Evolutionary conservation across 2,113 vertebrate species (phyloP), one percentile per base, ranked within the genome.

Genomic region (Mirounga angustirostris): DNA sequence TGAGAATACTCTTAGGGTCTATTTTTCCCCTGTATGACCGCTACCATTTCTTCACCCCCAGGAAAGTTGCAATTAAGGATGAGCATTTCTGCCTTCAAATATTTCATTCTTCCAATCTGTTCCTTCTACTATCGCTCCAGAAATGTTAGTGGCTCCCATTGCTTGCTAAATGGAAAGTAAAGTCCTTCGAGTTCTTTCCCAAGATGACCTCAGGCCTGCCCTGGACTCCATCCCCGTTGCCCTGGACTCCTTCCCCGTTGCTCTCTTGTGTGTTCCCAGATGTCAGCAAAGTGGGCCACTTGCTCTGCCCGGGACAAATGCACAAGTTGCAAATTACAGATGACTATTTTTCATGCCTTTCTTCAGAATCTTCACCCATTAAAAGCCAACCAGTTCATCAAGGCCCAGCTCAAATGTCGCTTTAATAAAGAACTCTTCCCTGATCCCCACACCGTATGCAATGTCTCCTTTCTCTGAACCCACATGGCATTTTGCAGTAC

Each of bases 161-260:
- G 11, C 46, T 54, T 21, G 28, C 5, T 65, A 80, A 80, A 22
- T 43, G 67, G 63, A 43, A 50, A 79, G 59, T 80, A 21, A 83
- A 92, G 24, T 24, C 74, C 46, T 69, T 11, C 4, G 2, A 65
- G n/a, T 26, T 26, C 79, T 54, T 43, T 76, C 80, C 83, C 40
- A 74, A 30, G 21, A n/a, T 76, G 88, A 43, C 18, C 21, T 86
- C 43, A 15, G 69, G 52, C 50, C 56, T 82, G 30, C 22, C 69
- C 33, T 26, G 59, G 67, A 26, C 14, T n/a, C 43, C n/a, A 52
- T 40, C 15, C 6, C 9, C 15, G 2, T 0, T 82, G 30, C 22
- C 69, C 33, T 26, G 59, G 67, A 26, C 14, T n/a, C 43, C n/a
- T 58, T 40, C 15, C 6, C 9, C 15, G 2, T 0, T 1, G 0